Base-by-base conservation (phyloP, 1,140 invertebrate genomes). In the Calycopis cecrops region DNA sequence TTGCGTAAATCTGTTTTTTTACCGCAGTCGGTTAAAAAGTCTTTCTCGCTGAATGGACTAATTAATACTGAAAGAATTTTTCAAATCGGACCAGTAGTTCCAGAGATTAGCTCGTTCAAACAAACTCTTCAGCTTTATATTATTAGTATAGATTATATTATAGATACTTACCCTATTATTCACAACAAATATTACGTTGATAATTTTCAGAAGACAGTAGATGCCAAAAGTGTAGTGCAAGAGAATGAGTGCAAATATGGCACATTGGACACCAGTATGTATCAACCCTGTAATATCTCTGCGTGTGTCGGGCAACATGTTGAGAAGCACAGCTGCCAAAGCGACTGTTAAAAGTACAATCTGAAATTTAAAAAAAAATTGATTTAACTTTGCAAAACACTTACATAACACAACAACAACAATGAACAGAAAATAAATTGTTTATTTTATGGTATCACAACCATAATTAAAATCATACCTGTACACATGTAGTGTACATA, bases 331-430 rank as follows among this genome's bases (percentile, higher is more conserved):
- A 65, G 79, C 66, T 69, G 81, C 74, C 44, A 81, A 66, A 52
- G 59, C 70, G 44, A 81, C 75, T 54, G 76, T 72, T 57, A 69
- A 65, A 58, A 86, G 73, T 49, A 72, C 55, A 57, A 69, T 72
- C 79, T 83, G 76, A 77, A 85, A 85, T 10, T 40, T 14, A 28
- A n/a, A n/a, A n/a, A n/a, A n/a, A n/a, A n/a, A n/a, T n/a, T n/a
- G n/a, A n/a, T n/a, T n/a, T n/a, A n/a, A n/a, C n/a, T n/a, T n/a
- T n/a, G n/a, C n/a, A n/a, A n/a, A n/a, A n/a, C n/a, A n/a, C n/a
- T n/a, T n/a, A 28, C 6, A 28, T 28, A 28, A 28, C 2, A 28
- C 21, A 28, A 28, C 6, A 28, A 28, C 6, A 3, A 3, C 21
- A n/a, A n/a, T n/a, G n/a, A 28, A 28, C 21, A 28, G 21, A 28